A percentile compares a stretch with the other conserved stretches of the same genome.
Conservation (phyloP, 2,797 vertebrate genomes). For the Lepus oiostolus region DNA sequence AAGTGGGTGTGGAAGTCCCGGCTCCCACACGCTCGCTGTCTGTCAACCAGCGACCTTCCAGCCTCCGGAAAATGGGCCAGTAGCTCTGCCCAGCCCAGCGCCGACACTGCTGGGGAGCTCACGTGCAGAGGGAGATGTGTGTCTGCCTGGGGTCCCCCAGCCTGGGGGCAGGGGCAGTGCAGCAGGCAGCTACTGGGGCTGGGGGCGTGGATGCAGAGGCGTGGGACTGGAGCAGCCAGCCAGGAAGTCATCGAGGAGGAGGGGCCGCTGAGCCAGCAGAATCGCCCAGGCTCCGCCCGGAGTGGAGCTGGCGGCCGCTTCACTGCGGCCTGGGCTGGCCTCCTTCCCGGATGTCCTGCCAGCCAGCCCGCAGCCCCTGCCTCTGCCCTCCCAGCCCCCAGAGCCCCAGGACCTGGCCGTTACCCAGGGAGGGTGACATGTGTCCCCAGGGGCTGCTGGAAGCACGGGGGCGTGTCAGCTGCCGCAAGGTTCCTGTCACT, state of each 20-base stretch:
- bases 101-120: neutral
- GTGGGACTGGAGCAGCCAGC: constrained; percentile 48
- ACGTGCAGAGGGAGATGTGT: neutral
- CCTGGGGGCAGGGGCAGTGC: neutral
- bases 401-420: neutral
- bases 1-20: neutral
- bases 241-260: constrained; percentile 62
- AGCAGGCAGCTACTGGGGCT: accelerated
- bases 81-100: neutral
- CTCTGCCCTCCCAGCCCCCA: neutral
- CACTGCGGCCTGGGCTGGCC: constrained; percentile 29
- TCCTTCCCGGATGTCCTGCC: constrained; percentile 58
- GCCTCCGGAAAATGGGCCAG: constrained; percentile 61
- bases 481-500: neutral
- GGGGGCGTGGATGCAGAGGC: neutral
- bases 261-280: constrained; percentile 80
- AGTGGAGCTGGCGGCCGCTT: neutral
- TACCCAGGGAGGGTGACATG: neutral
- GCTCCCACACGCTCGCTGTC: neutral
- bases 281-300: constrained; percentile 36
- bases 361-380: neutral
- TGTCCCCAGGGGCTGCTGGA: neutral
- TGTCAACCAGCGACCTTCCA: neutral
- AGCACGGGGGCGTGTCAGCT: neutral
- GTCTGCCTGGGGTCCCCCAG: neutral